These are phyloP conservation scores for Thyatira batis DNA, from an alignment of 2,888 invertebrate species.

Conservation along the genomic window DNA sequence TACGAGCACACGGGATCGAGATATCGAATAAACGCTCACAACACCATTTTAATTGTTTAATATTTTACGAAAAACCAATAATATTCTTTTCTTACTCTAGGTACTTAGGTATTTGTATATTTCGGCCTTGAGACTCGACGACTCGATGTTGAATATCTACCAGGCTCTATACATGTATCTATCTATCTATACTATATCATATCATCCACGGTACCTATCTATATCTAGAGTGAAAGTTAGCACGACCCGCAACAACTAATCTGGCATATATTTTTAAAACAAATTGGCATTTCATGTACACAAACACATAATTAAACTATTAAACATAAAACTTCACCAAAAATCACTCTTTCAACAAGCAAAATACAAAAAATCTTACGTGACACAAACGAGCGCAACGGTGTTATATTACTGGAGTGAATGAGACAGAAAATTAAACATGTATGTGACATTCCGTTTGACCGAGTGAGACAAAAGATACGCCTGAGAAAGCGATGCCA, in stretches of 20 bases:
- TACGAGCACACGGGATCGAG: slow-evolving; percentile 13
- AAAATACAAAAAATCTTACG: slow-evolving; percentile 80
- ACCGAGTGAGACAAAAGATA: slow-evolving; percentile 70
- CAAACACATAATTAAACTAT: slow-evolving; percentile 45
- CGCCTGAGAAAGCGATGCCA: slow-evolving; percentile 80
- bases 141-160: slow-evolving; percentile 79
- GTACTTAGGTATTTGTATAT: slow-evolving; percentile 73
- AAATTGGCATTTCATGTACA: slow-evolving; percentile 44
- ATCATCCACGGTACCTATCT: slow-evolving; percentile 74
- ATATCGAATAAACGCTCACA: slow-evolving; percentile 30
- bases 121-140: slow-evolving; percentile 79
- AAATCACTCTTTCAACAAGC: slow-evolving; percentile 59
- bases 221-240: slow-evolving; percentile 81
- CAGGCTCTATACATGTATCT: slow-evolving; percentile 60
- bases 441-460: slow-evolving; percentile 64
- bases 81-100: slow-evolving; percentile 62
- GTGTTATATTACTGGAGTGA: slow-evolving; percentile 82
- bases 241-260: slow-evolving; percentile 69
- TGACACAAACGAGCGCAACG: slow-evolving; percentile 82
- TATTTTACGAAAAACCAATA: slow-evolving; percentile 58
- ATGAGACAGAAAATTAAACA: slow-evolving; percentile 70
- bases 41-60: slow-evolving; percentile 39
- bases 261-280: slow-evolving; percentile 32
- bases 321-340: slow-evolving; percentile 51
- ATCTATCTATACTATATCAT: slow-evolving; percentile 48